Conservation (phyloP, 2,797 vertebrate genomes). For the Lophotriccus pileatus region DNA sequence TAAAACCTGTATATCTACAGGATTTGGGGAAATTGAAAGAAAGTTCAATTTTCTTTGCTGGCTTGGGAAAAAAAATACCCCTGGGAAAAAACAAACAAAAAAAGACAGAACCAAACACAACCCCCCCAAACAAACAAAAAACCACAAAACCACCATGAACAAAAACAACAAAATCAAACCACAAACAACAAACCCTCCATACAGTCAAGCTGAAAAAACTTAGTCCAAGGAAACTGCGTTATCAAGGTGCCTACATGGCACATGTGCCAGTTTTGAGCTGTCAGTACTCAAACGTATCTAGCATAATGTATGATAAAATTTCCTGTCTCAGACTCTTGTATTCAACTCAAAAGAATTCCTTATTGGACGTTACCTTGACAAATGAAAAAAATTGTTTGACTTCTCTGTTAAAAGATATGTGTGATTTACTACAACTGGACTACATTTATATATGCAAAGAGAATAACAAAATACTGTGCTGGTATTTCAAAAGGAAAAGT, state of each 20-base stretch:
- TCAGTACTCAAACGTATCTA: neutral
- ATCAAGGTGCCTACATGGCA: neutral
- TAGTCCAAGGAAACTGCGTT: neutral
- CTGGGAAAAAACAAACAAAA: neutral
- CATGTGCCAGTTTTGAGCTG: neutral
- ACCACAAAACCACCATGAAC: neutral
- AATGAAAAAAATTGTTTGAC: neutral
- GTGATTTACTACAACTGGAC: neutral
- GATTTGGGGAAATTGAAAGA: neutral
- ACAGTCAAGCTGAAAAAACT: neutral
- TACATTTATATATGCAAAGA: neutral
- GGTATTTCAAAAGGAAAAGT: neutral
- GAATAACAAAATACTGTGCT: neutral
- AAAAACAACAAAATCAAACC: neutral
- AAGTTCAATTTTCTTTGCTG: fast-evolving
- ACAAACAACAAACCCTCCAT: neutral
- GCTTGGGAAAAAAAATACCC: neutral
- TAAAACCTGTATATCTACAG: neutral
- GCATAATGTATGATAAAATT: neutral
- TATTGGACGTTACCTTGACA: neutral
- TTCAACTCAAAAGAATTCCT: neutral
- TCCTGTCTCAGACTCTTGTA: neutral
- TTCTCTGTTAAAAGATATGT: neutral
- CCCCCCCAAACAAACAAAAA: neutral
- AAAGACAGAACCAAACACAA: too few relatives aligned